A percentile compares a stretch with the other conserved stretches of the same genome.
These are phyloP conservation scores for Chionis minor DNA, from an alignment of 2,113 vertebrate genomes.

Conservation along the genomic window DNA sequence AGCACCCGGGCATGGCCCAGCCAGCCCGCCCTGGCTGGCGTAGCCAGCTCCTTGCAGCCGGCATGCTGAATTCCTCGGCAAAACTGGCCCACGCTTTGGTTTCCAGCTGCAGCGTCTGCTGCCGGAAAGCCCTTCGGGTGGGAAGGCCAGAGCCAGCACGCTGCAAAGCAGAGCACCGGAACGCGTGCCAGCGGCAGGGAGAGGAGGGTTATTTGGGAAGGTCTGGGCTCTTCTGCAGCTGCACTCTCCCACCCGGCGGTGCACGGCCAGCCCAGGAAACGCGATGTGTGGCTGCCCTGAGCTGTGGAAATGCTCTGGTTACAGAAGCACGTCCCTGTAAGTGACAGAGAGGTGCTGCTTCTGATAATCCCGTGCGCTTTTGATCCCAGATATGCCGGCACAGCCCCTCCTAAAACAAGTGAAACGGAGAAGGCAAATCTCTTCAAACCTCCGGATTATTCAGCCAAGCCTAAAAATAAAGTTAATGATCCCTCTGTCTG, in stretches of 20 bases:
- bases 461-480: constrained; percentile 57
- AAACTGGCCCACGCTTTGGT: background rate
- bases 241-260: background rate
- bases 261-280: background rate
- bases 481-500: constrained; percentile 32
- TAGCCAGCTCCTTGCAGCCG: background rate
- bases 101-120: background rate
- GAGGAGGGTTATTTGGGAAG: background rate
- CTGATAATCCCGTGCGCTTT: background rate
- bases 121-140: background rate
- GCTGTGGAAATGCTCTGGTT: background rate
- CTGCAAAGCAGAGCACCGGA: background rate
- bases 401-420: background rate
- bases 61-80: background rate
- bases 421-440: background rate
- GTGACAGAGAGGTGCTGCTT: background rate
- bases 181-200: accelerated
- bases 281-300: background rate
- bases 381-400: background rate
- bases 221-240: background rate
- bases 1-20: background rate
- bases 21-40: background rate
- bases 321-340: background rate
- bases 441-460: constrained; percentile 4
- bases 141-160: background rate